Conservation (phyloP, 2,888 invertebrate genomes). For the Dysmachus trigonus region DNA sequence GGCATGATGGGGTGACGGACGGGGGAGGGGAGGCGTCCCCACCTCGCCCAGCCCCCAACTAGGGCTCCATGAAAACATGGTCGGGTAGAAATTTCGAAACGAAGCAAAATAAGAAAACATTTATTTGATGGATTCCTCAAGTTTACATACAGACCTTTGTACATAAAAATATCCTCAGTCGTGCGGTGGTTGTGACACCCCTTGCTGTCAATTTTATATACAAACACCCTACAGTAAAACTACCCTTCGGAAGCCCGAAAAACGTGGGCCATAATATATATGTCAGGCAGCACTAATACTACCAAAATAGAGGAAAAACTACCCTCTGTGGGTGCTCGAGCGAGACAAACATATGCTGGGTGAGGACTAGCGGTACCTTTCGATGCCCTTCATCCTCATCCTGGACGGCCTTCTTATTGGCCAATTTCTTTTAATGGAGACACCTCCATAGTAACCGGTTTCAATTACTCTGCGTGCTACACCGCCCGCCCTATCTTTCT, state of each 20-base stretch:
- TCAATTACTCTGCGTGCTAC: constrained; percentile 40
- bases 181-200: constrained; percentile 44
- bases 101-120: constrained; percentile 51
- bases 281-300: neutral
- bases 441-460: constrained; percentile 47
- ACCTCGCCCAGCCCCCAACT: neutral
- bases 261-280: neutral
- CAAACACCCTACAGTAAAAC: constrained; percentile 26
- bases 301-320: neutral
- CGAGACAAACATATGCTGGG: neutral
- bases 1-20: no score
- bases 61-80: constrained; percentile 47
- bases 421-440: constrained; percentile 48
- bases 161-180: constrained; percentile 49
- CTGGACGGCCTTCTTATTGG: constrained; percentile 47
- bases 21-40: neutral
- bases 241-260: neutral
- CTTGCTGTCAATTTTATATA: constrained; percentile 22
- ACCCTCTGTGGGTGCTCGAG: neutral
- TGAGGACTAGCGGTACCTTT: neutral
- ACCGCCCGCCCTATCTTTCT: neutral
- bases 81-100: constrained; percentile 49
- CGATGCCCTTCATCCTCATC: constrained; percentile 9
- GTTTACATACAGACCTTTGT: constrained; percentile 51
- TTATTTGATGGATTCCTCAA: constrained; percentile 52